Percentiles rank a stretch among this genome's conserved stretches.
phyloP scores from a whole-genome alignment of 2,797 vertebrate species.

The Pangasius sanitwongsei region DNA sequence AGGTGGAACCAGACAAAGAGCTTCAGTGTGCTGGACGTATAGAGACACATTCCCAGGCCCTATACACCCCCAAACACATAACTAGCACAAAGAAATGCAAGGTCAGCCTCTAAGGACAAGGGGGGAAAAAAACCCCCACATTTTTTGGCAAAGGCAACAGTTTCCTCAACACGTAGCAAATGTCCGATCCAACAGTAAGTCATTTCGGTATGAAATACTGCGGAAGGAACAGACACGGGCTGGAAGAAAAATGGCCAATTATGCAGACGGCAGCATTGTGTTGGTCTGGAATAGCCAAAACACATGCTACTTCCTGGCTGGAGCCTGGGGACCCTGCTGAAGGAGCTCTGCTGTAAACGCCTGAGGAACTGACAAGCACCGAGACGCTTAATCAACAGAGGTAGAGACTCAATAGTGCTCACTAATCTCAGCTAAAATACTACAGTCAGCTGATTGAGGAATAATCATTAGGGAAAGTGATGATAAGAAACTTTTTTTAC shows the following conservation, averaged over 20 bases:
- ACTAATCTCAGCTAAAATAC: not conserved
- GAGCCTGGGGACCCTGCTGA: conserved; percentile 25
- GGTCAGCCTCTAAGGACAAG: not conserved
- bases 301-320: conserved; percentile 61
- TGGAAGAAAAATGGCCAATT: conserved; percentile 68
- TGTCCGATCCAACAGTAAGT: not conserved
- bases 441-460: conserved; percentile 21
- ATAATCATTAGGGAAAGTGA: conserved; percentile 10
- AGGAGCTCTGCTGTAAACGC: conserved; percentile 21
- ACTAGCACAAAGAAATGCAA: not conserved
- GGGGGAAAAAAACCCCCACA: not conserved
- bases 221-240: conserved; percentile 70
- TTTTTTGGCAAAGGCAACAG: not conserved
- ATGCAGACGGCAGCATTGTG: conserved; percentile 67
- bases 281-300: conserved; percentile 69
- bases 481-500: not conserved
- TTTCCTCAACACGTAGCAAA: conserved; percentile 14
- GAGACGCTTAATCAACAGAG: not conserved
- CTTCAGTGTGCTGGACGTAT: conserved; percentile 68
- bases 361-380: not conserved
- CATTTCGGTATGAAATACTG: conserved; percentile 45
- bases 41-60: conserved; percentile 58
- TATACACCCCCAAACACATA: not conserved
- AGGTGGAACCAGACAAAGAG: conserved; percentile 76
- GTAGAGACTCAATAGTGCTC: not conserved